Conservation (phyloP, 2,888 invertebrate genomes). For the Napeogenes sylphis region DNA sequence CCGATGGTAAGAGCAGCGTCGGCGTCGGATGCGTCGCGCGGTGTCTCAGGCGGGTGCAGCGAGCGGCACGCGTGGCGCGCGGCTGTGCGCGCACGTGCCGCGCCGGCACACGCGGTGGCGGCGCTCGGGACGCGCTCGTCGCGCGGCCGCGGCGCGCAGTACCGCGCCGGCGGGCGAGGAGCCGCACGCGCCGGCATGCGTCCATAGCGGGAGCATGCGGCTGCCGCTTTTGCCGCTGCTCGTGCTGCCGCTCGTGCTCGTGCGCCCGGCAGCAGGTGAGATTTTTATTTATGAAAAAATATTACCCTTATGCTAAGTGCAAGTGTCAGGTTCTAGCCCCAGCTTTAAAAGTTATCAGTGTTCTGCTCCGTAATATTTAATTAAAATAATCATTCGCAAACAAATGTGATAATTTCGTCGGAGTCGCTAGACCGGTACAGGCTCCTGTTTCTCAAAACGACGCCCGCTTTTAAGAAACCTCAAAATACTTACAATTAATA, state of each 20-base stretch:
- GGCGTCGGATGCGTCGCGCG: conserved; percentile 35
- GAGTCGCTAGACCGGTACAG: conserved; percentile 46
- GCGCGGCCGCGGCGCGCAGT: conserved; percentile 51
- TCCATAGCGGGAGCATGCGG: conserved; percentile 71
- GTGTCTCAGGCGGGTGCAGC: conserved; percentile 45
- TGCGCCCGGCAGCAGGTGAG: conserved; percentile 72
- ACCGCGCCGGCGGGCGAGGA: conserved; percentile 47
- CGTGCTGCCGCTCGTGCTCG: conserved; percentile 72
- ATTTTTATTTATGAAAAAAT: conserved; percentile 12
- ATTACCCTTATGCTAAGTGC: too few relatives aligned
- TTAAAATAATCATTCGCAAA: conserved; percentile 42
- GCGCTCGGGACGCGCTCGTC: conserved; percentile 41
- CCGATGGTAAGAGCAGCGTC: conserved; percentile 38
- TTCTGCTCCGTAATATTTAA: conserved; percentile 34
- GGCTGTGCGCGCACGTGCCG: conserved; percentile 44
- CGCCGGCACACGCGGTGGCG: conserved; percentile 38
- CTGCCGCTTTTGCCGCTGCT: conserved; percentile 72
- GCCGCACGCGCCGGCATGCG: conserved; percentile 66
- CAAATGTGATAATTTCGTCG: conserved; percentile 41
- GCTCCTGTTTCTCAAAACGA: conserved; percentile 45
- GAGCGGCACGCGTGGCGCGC: conserved; percentile 40
- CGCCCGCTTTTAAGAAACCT: conserved; percentile 24
- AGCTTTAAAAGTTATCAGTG: conserved; percentile 18
- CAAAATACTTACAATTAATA: conserved; percentile 28
- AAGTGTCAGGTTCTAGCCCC: conserved; percentile 7